These are phyloP conservation scores for Pomatorhinus ruficollis DNA, from an alignment of 2,113 vertebrate species.

Conservation along the genomic window DNA sequence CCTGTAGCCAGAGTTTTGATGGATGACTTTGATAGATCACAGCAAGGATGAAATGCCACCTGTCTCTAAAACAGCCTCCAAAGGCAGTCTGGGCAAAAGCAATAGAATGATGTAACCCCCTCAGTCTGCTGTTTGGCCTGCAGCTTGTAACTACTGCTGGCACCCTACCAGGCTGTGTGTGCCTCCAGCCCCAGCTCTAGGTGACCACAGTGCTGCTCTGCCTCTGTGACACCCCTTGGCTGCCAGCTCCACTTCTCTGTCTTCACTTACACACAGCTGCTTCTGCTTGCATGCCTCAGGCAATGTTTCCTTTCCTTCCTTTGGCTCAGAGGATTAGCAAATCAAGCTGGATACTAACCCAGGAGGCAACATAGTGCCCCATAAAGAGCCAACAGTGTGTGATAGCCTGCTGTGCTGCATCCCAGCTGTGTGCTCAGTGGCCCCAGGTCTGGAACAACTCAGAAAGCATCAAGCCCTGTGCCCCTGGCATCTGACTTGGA, in stretches of 20 bases:
- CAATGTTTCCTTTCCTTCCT: neutral
- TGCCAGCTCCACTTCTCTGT: neutral
- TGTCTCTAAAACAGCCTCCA: neutral
- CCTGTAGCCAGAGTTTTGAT: neutral
- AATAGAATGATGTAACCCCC: neutral
- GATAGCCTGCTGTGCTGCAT: neutral
- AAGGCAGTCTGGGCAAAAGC: neutral
- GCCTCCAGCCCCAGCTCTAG: neutral
- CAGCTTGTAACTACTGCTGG: neutral
- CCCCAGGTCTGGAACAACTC: neutral
- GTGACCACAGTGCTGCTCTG: neutral
- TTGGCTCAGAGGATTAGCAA: neutral
- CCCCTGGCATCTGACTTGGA: neutral
- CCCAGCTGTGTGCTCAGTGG: neutral
- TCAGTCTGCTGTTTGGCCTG: neutral
- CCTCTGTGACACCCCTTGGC: neutral
- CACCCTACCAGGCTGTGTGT: neutral
- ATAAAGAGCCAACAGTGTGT: neutral
- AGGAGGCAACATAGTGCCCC: neutral
- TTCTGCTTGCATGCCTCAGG: neutral
- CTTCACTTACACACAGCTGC: neutral
- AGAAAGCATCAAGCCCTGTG: fast-evolving
- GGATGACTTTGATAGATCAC: neutral
- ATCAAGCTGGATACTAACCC: neutral
- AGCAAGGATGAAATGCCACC: neutral